Evolutionary conservation across 2,888 invertebrate genomes (phyloP).

Genomic region (Melipona beecheii): DNA sequence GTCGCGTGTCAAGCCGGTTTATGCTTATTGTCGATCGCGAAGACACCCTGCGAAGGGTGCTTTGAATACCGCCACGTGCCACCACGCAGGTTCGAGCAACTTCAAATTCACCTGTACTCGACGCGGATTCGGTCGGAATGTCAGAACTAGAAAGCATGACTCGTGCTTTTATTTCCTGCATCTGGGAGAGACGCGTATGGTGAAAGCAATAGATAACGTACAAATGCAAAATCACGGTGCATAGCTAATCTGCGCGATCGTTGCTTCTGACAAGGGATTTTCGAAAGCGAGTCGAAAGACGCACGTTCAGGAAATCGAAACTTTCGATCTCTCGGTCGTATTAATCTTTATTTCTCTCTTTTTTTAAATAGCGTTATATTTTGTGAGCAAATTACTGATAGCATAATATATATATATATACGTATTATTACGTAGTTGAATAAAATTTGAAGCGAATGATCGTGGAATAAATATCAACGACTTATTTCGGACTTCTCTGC

Average conservation of each 20-base stretch:
- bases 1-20: constrained; percentile 78
- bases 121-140: background rate
- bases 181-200: background rate
- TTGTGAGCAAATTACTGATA: too few species aligned
- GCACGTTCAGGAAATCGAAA: background rate
- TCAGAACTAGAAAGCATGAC: constrained; percentile 39
- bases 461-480: background rate
- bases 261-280: background rate
- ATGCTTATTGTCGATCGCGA: constrained; percentile 77
- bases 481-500: too few species aligned
- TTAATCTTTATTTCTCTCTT: background rate
- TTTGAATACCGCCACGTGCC: constrained; percentile 74
- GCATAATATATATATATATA: too few species aligned
- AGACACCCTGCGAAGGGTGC: constrained; percentile 74
- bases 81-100: constrained; percentile 63
- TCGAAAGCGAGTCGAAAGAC: background rate
- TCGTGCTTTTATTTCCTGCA: constrained; percentile 2
- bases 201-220: constrained; percentile 19
- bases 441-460: background rate
- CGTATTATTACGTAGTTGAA: too few species aligned
- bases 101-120: constrained; percentile 19
- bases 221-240: constrained; percentile 15
- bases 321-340: background rate
- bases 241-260: background rate
- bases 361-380: too few species aligned